These are phyloP conservation scores for Dugesia japonica DNA, from an alignment of 2,888 invertebrate species.

Conservation along the genomic window DNA sequence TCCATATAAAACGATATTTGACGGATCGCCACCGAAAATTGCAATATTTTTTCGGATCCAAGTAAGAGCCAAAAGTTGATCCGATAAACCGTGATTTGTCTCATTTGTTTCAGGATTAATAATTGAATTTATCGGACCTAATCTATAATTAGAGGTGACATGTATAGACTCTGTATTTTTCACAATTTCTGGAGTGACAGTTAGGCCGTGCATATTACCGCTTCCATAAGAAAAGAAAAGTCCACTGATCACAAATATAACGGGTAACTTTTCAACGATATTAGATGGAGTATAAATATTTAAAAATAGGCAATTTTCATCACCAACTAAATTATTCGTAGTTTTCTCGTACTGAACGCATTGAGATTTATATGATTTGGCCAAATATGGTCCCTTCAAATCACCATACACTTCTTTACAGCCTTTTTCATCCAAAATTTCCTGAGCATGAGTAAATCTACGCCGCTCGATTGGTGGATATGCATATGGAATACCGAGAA, in stretches of 20 bases:
- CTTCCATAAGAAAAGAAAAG: conserved; percentile 22
- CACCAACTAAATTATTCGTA: conserved; percentile 12
- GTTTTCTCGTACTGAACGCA: conserved; percentile 1
- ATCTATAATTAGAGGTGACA: conserved; percentile 24
- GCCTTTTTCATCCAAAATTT: neutral
- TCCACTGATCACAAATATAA: conserved; percentile 22
- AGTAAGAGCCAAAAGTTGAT: neutral
- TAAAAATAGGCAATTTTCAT: conserved; percentile 29
- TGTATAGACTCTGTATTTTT: conserved; percentile 21
- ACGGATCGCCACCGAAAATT: conserved; percentile 16
- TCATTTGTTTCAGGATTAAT: conserved; percentile 16
- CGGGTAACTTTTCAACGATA: neutral
- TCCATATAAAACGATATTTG: conserved; percentile 27
- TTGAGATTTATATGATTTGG: conserved; percentile 20
- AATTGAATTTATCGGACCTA: conserved; percentile 22
- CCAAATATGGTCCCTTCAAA: neutral
- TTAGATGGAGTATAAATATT: conserved; percentile 23
- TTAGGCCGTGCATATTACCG: conserved; percentile 4
- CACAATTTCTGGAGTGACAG: conserved; percentile 24
- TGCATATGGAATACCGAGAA: conserved; percentile 26
- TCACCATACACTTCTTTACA: conserved; percentile 4
- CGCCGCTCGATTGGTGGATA: conserved; percentile 13
- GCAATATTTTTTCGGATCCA: conserved; percentile 24
- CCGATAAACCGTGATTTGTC: conserved; percentile 16
- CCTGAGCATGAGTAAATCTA: neutral